Conservation (phyloP, 2,888 invertebrate genomes). For the Acronicta psi region DNA sequence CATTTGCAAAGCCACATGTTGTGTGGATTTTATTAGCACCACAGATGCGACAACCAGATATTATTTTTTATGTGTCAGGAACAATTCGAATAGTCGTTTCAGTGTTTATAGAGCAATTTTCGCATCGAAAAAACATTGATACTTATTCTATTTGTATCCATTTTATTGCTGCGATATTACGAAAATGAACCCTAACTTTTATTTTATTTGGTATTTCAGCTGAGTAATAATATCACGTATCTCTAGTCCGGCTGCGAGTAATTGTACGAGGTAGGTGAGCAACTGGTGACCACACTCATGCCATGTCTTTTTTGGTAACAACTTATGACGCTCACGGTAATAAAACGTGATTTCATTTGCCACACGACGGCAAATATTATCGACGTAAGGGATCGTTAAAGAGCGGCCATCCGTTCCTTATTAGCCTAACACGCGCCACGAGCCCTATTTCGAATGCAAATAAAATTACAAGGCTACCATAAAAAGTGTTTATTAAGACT, state of each 20-base stretch:
- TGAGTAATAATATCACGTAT: slow-evolving; percentile 43
- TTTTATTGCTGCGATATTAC: slow-evolving; percentile 46
- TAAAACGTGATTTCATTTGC: slow-evolving; percentile 78
- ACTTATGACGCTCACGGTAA: slow-evolving; percentile 70
- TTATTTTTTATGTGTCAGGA: slow-evolving; percentile 60
- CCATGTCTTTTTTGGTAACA: slow-evolving; percentile 67
- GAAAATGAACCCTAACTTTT: slow-evolving; percentile 32
- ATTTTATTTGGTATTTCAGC: slow-evolving; percentile 25
- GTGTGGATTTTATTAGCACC: slow-evolving; percentile 71
- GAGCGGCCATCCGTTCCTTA: slow-evolving; percentile 82
- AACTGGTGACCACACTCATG: slow-evolving; percentile 63
- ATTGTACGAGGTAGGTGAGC: slow-evolving; percentile 53
- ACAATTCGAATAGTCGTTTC: slow-evolving; percentile 55
- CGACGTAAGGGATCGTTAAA: slow-evolving; percentile 77
- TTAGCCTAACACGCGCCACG: slow-evolving; percentile 84
- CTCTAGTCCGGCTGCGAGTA: slow-evolving; percentile 38
- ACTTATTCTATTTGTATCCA: slow-evolving; percentile 42
- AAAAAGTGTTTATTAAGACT: slow-evolving; percentile 87
- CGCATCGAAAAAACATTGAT: slow-evolving; percentile 38
- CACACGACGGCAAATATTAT: slow-evolving; percentile 75
- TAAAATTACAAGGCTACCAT: slow-evolving; percentile 84
- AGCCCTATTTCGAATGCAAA: slow-evolving; percentile 83
- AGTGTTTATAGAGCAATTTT: slow-evolving; percentile 57
- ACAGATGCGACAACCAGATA: slow-evolving; percentile 63
- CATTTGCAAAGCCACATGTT: slow-evolving; percentile 80